Base-by-base conservation (phyloP, 2,113 vertebrate genomes). In the Toxotes chatareus region DNA sequence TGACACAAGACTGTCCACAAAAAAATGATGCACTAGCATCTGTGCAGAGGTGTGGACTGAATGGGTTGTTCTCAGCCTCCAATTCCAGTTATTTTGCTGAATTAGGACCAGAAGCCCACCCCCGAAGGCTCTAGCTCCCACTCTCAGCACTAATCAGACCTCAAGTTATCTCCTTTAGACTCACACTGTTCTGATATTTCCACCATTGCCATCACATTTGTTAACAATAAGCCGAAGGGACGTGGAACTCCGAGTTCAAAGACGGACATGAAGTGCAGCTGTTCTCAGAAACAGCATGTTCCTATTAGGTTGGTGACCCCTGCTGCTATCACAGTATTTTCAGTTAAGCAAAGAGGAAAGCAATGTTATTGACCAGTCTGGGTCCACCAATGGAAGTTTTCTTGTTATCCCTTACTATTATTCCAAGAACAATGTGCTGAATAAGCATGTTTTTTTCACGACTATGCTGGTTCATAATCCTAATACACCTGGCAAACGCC, bases 241-340 rank as follows among this genome's bases (percentile, higher is more conserved):
- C 40, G 1, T 23, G 36, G 27, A 57, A 36, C 23, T 47, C 40
- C 34, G 36, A 27, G 27, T 23, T 32, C 73, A 64, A 46, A 59
- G 6, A 38, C 44, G 32, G 7, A 49, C 69, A 31, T 32, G 40
- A 64, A 32, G 13, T 27, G 72, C 17, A 3, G 34, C 57, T 36
- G 62, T 12, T 17, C 70, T 23, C 21, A 17, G 23, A 47, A 79
- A 72, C 76, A 76, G 60, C 69, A 55, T 68, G 86, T 31, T 63
- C 38, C 56, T 21, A 44, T 83, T 23, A 62, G n/a, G 36, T 44
- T 3, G 32, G 31, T 16, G 23, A 42, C 31, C 44, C 64, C 70
- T 82, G 65, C 80, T 81, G 78, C 66, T 65, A n/a, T 49, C 42
- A 3, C 57, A 79, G 55, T 46, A 23, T n/a, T 61, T 63, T 79